A percentile compares a stretch with the other conserved stretches of the same genome.
phyloP scores from a whole-genome alignment of 2,888 invertebrate genomes.

The Arenicola marina region DNA sequence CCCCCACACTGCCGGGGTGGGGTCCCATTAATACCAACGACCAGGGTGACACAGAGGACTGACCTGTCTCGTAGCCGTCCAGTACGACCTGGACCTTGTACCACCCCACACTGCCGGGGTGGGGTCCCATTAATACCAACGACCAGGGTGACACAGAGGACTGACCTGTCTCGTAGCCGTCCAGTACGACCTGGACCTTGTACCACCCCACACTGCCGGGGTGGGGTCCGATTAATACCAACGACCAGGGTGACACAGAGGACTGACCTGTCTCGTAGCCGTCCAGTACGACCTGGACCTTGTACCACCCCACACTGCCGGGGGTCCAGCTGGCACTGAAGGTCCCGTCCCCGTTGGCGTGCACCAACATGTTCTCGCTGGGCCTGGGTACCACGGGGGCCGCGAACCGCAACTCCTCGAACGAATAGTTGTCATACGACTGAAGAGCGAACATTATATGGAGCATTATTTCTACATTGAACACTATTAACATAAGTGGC shows the following conservation, averaged over 20 bases:
- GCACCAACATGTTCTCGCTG: constrained; percentile 80
- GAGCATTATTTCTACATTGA: neutral
- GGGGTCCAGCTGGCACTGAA: constrained; percentile 92
- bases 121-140: too few relatives aligned
- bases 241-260: too few relatives aligned
- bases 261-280: constrained; percentile 69
- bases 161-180: constrained; percentile 71
- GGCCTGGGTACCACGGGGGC: constrained; percentile 73
- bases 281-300: constrained; percentile 84
- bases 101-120: constrained; percentile 84
- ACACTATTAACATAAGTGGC: too few relatives aligned
- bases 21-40: too few relatives aligned
- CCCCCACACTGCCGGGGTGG: too few relatives aligned
- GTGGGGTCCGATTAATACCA: too few relatives aligned
- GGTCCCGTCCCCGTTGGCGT: constrained; percentile 78
- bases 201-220: constrained; percentile 90
- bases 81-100: constrained; percentile 86
- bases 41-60: too few relatives aligned
- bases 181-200: constrained; percentile 82
- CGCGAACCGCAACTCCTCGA: constrained; percentile 84
- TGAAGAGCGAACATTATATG: constrained; percentile 52
- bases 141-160: too few relatives aligned
- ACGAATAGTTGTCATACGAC: constrained; percentile 88
- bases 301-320: constrained; percentile 84
- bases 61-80: constrained; percentile 73